Base-by-base conservation (phyloP, 2,113 vertebrate genomes). In the Lepus europaeus region DNA sequence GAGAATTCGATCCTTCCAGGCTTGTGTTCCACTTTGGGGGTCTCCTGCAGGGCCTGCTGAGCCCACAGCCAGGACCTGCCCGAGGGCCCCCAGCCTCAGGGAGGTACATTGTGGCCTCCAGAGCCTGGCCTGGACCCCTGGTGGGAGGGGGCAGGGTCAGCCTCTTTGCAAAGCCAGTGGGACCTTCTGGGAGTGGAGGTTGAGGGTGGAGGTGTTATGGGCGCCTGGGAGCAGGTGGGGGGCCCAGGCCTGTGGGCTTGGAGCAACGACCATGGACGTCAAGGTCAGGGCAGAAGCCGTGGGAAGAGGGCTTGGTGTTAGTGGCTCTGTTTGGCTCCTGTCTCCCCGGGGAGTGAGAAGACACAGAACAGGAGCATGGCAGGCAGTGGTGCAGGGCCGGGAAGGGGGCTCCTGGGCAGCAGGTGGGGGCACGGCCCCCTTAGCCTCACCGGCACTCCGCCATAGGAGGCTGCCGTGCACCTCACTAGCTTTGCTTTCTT, bases 1-100 rank as follows among this genome's bases (percentile, higher is more conserved):
- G 79, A 56, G 39, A 95, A 95, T 96, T 97, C 97, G 97, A 19
- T 59, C 13, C 98, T 98, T 98, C 8, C 1, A 96, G 96, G 96
- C 53, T 31, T 63, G 72, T 33, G 70, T 92, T 97, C 98, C 86
- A 82, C 87, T 96, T 85, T 33, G 85, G 94, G 98, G 97, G 94
- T 96, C 95, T 92, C 78, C 80, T 89, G 59, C 17, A 23, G 69
- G 64, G n/a, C 36, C 56, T 39, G 20, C 12, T 2, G 49, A 88
- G 27, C 19, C 63, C 64, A 29, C 8, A 33, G 89, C n/a, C 69
- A 85, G 63, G 61, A 63, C 25, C 59, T 9, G 36, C 45, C 56
- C 78, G 68, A 72, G 90, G 56, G 36, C 2, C 39, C 0, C 11
- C 6, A 53, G 13, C 17, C 2, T 5, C 4, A 0, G 79, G 56